These are phyloP conservation scores for Buphagus erythrorhynchus DNA, from an alignment of 2,797 vertebrate genomes.

Conservation along the genomic window DNA sequence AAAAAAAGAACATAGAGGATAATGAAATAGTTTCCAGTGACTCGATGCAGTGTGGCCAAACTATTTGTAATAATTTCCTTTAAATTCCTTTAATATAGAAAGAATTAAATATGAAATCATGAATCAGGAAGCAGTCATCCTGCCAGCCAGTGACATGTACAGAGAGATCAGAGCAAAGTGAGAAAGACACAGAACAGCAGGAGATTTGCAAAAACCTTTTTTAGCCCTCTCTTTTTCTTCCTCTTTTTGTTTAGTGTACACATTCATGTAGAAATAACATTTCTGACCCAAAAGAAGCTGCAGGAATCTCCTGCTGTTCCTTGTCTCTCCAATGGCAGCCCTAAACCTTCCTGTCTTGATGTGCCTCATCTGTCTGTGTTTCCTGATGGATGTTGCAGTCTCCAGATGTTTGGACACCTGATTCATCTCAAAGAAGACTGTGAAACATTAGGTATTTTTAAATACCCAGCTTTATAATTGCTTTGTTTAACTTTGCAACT, in stretches of 20 bases:
- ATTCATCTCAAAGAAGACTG: slow-evolving; percentile 44
- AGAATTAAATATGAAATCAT: slow-evolving; percentile 51
- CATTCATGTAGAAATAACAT: slow-evolving; percentile 30
- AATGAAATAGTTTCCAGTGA: slow-evolving; percentile 50
- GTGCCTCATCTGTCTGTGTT: slow-evolving; percentile 32
- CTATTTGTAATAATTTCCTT: slow-evolving; percentile 58
- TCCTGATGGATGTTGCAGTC: slow-evolving; percentile 60
- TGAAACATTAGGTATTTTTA: slow-evolving; percentile 30
- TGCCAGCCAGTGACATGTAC: slow-evolving; percentile 42
- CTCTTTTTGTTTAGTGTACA: slow-evolving; percentile 45
- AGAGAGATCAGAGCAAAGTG: slow-evolving; percentile 51
- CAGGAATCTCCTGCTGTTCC: slow-evolving; percentile 54
- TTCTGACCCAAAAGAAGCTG: slow-evolving; percentile 36
- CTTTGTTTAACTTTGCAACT: slow-evolving; percentile 29
- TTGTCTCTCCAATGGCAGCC: not conserved
- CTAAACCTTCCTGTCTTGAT: slow-evolving; percentile 41
- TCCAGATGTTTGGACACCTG: slow-evolving; percentile 39
- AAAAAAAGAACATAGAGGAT: not conserved
- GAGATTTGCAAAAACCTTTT: slow-evolving; percentile 20
- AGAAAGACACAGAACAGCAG: slow-evolving; percentile 60
- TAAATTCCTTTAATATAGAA: slow-evolving; percentile 49
- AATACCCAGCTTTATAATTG: slow-evolving; percentile 20
- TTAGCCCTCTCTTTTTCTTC: slow-evolving; percentile 33
- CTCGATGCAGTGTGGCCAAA: slow-evolving; percentile 30
- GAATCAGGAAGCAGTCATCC: slow-evolving; percentile 60